Evolutionary conservation across 2,888 invertebrate genomes (phyloP).

Genomic region (Aspidiotus destructor): DNA sequence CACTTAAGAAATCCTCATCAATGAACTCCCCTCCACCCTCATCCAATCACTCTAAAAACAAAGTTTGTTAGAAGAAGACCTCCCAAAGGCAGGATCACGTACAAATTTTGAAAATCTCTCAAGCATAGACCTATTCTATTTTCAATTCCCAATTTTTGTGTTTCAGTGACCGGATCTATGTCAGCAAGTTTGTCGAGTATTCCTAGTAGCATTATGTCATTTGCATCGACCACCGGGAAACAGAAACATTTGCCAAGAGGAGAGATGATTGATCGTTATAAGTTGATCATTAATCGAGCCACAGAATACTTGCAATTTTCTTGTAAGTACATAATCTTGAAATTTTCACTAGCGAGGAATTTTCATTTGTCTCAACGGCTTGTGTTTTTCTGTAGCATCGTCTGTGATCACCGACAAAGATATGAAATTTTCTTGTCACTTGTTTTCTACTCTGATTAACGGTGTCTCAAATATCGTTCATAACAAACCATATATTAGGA

Average conservation of each 20-base stretch:
- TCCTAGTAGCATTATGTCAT: slow-evolving; percentile 33
- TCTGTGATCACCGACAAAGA: slow-evolving; percentile 34
- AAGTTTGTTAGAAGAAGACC: too few relatives aligned
- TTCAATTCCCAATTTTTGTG: too few relatives aligned
- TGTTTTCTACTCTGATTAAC: slow-evolving; percentile 47
- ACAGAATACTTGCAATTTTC: slow-evolving; percentile 32
- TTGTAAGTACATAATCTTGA: slow-evolving; percentile 24
- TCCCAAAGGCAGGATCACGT: too few relatives aligned
- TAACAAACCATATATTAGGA: slow-evolving; percentile 35
- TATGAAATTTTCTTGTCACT: slow-evolving; percentile 40
- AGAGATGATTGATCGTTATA: slow-evolving; percentile 50
- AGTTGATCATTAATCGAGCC: slow-evolving; percentile 43
- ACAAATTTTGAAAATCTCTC: too few relatives aligned
- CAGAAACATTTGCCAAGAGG: slow-evolving; percentile 33
- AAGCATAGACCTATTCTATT: too few relatives aligned
- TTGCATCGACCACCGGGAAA: slow-evolving; percentile 32
- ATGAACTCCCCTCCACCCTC: too few relatives aligned
- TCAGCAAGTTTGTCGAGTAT: slow-evolving; percentile 35
- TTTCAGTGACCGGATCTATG: slow-evolving; percentile 27
- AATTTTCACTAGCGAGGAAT: neutral
- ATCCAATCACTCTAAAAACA: too few relatives aligned
- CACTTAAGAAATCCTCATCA: too few relatives aligned
- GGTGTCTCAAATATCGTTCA: slow-evolving; percentile 37
- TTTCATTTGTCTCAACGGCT: neutral
- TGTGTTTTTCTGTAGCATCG: slow-evolving; percentile 6